A percentile compares a stretch with the other conserved stretches of the same genome.
phyloP scores from a whole-genome alignment of 2,888 invertebrate species.

The Eledona agricola region DNA sequence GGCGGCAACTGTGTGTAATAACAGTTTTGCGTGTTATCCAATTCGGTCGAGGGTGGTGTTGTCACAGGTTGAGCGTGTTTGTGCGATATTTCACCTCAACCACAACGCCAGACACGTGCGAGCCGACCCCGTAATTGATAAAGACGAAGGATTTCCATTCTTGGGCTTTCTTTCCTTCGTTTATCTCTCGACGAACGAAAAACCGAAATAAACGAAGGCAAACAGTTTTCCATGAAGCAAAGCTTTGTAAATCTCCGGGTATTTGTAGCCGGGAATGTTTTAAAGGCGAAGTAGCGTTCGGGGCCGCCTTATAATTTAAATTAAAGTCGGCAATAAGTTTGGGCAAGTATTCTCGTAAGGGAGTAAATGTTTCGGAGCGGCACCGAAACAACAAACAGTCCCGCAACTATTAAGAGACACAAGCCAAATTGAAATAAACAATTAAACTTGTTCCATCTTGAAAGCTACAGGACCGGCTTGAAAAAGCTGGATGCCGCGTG shows the following conservation, averaged over 20 bases:
- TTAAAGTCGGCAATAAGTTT: constrained; percentile 55
- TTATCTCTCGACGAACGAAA: constrained; percentile 6
- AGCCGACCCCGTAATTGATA: constrained; percentile 5
- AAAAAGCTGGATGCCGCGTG: constrained; percentile 17
- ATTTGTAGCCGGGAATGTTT: constrained; percentile 41
- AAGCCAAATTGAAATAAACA: constrained; percentile 55
- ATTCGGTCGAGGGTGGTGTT: constrained; percentile 50
- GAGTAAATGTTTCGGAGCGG: constrained; percentile 52
- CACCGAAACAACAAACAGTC: constrained; percentile 52
- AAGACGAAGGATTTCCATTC: not conserved
- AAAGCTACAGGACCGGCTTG: constrained; percentile 23
- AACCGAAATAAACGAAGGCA: constrained; percentile 24
- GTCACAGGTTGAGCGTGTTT: constrained; percentile 49
- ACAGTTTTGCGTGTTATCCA: constrained; percentile 55
- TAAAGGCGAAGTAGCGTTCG: constrained; percentile 40
- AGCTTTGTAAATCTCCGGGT: constrained; percentile 37
- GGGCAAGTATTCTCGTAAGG: constrained; percentile 54
- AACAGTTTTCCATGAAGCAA: constrained; percentile 32
- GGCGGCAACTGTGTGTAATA: constrained; percentile 50
- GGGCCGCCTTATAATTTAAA: constrained; percentile 51
- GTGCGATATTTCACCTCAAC: constrained; percentile 33
- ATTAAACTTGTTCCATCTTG: constrained; percentile 51
- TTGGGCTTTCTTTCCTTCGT: no score
- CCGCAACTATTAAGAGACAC: constrained; percentile 54
- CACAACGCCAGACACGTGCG: constrained; percentile 21